phyloP scores from a whole-genome alignment of 2,888 invertebrate species.

The Dioctria rufipes region DNA sequence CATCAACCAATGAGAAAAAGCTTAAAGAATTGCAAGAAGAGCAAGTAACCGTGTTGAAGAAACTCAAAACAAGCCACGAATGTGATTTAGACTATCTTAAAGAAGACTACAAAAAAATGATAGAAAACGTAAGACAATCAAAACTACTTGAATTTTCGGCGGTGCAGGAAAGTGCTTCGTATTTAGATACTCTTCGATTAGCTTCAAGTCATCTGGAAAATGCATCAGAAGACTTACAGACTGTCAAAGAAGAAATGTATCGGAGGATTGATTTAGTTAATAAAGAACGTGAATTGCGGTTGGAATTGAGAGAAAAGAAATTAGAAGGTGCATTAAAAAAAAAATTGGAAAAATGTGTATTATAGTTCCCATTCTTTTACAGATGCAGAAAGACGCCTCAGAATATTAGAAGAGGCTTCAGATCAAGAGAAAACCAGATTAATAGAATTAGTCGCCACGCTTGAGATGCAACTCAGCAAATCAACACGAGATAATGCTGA shows the following conservation, averaged over 20 bases:
- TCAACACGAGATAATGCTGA: slow-evolving; percentile 68
- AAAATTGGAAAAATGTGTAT: slow-evolving; percentile 4
- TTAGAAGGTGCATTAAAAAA: slow-evolving; percentile 61
- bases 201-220: slow-evolving; percentile 67
- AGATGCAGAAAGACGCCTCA: slow-evolving; percentile 66
- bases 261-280: slow-evolving; percentile 64
- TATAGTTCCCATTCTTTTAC: background rate
- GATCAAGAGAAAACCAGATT: slow-evolving; percentile 67
- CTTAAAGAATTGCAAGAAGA: slow-evolving; percentile 64
- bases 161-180: slow-evolving; percentile 69
- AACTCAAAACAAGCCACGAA: slow-evolving; percentile 66
- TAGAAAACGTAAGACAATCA: slow-evolving; percentile 69
- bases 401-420: slow-evolving; percentile 64
- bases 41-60: slow-evolving; percentile 66
- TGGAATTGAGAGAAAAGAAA: slow-evolving; percentile 66
- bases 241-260: slow-evolving; percentile 66
- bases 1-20: slow-evolving; percentile 63
- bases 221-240: slow-evolving; percentile 65
- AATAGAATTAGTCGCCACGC: slow-evolving; percentile 68
- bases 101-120: slow-evolving; percentile 65
- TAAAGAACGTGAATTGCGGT: slow-evolving; percentile 65
- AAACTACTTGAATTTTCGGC: slow-evolving; percentile 69
- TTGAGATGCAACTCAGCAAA: slow-evolving; percentile 67
- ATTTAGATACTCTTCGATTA: slow-evolving; percentile 67
- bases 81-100: slow-evolving; percentile 65